Evolutionary conservation across 1,140 invertebrate genomes (phyloP).

Genomic region (Bombyx mori): DNA sequence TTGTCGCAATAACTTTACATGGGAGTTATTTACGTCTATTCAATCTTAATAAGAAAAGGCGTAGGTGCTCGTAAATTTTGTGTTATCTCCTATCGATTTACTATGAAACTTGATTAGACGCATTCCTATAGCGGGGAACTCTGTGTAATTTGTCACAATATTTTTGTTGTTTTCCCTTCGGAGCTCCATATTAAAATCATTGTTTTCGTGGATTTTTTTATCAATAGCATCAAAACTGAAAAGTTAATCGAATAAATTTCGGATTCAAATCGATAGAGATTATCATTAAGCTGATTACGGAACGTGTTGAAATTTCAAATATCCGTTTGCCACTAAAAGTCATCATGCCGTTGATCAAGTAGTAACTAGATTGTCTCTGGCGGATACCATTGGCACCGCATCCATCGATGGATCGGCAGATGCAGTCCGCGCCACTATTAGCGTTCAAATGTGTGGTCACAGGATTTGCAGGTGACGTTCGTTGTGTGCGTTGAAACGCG

Average conservation of each 20-base stretch:
- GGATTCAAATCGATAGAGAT: no score
- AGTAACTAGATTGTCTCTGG: constrained; percentile 35
- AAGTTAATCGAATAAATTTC: no score
- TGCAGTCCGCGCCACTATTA: constrained; percentile 29
- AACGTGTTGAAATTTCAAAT: no score
- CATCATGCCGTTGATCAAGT: constrained; percentile 28
- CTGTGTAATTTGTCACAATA: background rate
- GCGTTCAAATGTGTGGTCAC: constrained; percentile 32
- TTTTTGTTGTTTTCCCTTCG: background rate
- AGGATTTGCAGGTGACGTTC: constrained; percentile 26
- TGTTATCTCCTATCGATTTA: constrained; percentile 20
- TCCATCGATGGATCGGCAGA: no score
- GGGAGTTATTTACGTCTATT: constrained; percentile 13
- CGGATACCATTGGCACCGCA: constrained; percentile 13
- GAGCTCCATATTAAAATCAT: background rate
- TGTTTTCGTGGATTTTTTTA: no score
- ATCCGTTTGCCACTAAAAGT: no score
- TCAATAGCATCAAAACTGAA: no score
- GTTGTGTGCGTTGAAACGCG: constrained; percentile 20
- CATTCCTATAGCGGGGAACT: constrained; percentile 1
- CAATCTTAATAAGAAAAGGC: constrained; percentile 20
- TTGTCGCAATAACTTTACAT: constrained; percentile 17
- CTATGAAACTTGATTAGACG: constrained; percentile 14
- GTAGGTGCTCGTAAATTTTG: constrained; percentile 14
- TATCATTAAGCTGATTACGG: no score